These are phyloP conservation scores for Drosophila gunungcola DNA, from an alignment of 1,140 invertebrate genomes.

Conservation along the genomic window DNA sequence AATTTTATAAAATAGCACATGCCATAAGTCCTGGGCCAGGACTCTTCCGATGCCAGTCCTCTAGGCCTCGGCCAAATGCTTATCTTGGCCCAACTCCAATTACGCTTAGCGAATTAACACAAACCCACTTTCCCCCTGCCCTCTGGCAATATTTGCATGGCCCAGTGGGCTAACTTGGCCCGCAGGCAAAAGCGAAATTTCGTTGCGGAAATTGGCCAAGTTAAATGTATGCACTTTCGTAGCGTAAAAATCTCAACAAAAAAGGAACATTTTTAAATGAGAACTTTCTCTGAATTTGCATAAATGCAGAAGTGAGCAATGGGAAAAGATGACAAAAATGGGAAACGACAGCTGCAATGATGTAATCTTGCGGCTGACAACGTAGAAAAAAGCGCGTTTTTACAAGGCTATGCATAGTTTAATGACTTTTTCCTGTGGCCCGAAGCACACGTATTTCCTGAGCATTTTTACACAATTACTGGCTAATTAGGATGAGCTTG, in stretches of 20 bases:
- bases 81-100: slow-evolving; percentile 54
- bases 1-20: slow-evolving; percentile 50
- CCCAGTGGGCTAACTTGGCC: slow-evolving; percentile 15
- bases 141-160: slow-evolving; percentile 16
- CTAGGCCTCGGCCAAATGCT: slow-evolving; percentile 19
- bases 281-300: slow-evolving; percentile 64
- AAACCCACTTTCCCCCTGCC: not conserved
- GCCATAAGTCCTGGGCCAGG: not conserved
- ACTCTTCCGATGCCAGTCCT: slow-evolving; percentile 6
- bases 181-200: slow-evolving; percentile 19
- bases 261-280: slow-evolving; percentile 43
- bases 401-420: slow-evolving; percentile 18
- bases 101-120: slow-evolving; percentile 57
- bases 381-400: slow-evolving; percentile 3
- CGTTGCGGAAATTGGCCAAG: slow-evolving; percentile 34
- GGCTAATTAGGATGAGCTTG: slow-evolving; percentile 39
- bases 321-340: slow-evolving; percentile 12
- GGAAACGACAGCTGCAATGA: slow-evolving; percentile 11
- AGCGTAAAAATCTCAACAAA: slow-evolving; percentile 33
- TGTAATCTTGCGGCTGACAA: slow-evolving; percentile 19
- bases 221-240: slow-evolving; percentile 51
- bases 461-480: slow-evolving; percentile 44
- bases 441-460: slow-evolving; percentile 12
- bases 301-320: slow-evolving; percentile 51
- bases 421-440: slow-evolving; percentile 13